Evolutionary conservation across 2,797 vertebrate genomes (phyloP), one percentile per base, ranked within the genome.

Genomic region (Arremon brunneinucha): DNA sequence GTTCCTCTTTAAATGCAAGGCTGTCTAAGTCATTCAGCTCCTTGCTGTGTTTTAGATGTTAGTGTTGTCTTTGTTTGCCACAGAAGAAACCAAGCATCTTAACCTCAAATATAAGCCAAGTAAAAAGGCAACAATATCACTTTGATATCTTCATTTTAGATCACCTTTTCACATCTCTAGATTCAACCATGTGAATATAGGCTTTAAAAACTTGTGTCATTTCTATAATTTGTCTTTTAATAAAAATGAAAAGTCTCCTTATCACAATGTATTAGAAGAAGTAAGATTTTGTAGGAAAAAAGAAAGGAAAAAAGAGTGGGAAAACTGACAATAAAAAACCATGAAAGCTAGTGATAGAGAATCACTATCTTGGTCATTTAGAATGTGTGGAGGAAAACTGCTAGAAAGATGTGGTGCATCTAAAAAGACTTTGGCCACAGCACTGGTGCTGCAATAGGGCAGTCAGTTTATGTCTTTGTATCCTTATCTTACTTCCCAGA

Each of bases 401-500:
- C 10, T 89, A 53, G 49, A 76, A 83, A 74, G n/a, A 49, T 13
- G 27, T 59, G 12, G 3, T 70, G 24, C 35, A 30, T 43, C 37
- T 82, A 56, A 10, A 19, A 68, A 46, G n/a, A 27, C 21, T 82
- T 72, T 63, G 39, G 16, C 19, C 49, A 71, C 49, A 37, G 34
- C 35, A 47, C 18, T 76, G 22, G 21, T 74, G 20, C 35, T 53
- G 18, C 32, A 81, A 12, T 27, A 71, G 26, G 9, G 27, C 27
- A 76, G 32, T 28, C 32, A 32, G 7, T 70, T 92, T 52, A 35
- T 64, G 35, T 43, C 39, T 63, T 30, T 49, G 20, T 19, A 43
- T 39, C 59, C 59, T 71, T 75, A 28, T 90, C n/a, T 88, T 62
- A 56, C 28, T 89, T 76, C n/a, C 41, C 67, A 90, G 60, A 49